These are phyloP conservation scores for Lerista edwardsae DNA, from an alignment of 2,797 vertebrate genomes.

Conservation along the genomic window DNA sequence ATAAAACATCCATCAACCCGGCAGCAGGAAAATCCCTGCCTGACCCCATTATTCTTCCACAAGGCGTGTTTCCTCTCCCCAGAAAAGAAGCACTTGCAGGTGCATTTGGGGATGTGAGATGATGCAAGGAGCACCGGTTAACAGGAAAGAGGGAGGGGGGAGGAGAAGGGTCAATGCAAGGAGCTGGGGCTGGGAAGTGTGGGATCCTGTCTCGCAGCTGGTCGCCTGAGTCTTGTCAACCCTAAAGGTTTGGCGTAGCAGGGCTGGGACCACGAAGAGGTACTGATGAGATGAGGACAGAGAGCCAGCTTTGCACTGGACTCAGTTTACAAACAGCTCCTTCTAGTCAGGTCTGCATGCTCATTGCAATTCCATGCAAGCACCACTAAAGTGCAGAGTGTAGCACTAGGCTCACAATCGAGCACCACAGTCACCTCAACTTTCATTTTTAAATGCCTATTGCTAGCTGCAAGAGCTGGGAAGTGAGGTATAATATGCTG, in stretches of 20 bases:
- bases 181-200: neutral
- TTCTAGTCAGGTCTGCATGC: neutral
- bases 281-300: neutral
- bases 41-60: neutral
- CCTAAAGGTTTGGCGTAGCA: too few relatives aligned
- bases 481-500: neutral
- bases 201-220: neutral
- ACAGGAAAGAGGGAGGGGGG: neutral
- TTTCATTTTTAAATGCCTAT: neutral
- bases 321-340: neutral
- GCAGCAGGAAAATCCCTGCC: constrained; percentile 48
- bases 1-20: constrained; percentile 17
- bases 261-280: neutral
- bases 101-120: neutral
- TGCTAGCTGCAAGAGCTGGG: neutral
- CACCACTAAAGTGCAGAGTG: neutral
- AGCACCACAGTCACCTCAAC: neutral
- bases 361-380: neutral
- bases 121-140: too few relatives aligned
- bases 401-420: neutral
- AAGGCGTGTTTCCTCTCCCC: constrained; percentile 36
- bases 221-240: too few relatives aligned
- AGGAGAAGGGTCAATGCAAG: neutral
- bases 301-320: neutral
- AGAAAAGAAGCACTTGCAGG: neutral